Conservation (phyloP, 2,888 invertebrate genomes). For the Unio pictorum region DNA sequence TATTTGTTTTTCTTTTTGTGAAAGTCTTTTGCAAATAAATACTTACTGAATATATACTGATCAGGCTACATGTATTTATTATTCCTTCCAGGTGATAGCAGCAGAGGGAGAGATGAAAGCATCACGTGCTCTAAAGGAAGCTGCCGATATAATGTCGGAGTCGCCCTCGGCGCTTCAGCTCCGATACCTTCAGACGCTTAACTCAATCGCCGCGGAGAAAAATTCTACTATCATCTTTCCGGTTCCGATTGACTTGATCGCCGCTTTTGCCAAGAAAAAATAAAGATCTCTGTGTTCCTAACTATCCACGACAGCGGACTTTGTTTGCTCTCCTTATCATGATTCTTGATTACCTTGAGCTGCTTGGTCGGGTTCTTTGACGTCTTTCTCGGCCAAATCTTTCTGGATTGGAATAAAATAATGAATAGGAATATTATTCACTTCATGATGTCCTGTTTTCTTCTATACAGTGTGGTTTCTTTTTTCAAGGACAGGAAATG, state of each 20-base stretch:
- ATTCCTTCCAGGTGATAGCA: conserved; percentile 71
- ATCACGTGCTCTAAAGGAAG: conserved; percentile 87
- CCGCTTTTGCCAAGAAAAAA: conserved; percentile 3
- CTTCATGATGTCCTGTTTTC: too few relatives aligned
- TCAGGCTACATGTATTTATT: not conserved
- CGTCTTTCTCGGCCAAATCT: too few relatives aligned
- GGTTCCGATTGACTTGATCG: conserved; percentile 59
- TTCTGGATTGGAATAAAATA: too few relatives aligned
- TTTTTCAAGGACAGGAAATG: too few relatives aligned
- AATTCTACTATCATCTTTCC: conserved; percentile 70
- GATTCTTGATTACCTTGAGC: too few relatives aligned
- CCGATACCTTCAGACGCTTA: conserved; percentile 68
- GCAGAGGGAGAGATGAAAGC: conserved; percentile 75
- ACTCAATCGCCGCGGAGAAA: conserved; percentile 65
- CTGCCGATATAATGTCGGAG: conserved; percentile 86
- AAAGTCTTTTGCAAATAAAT: not conserved
- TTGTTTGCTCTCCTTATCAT: too few relatives aligned
- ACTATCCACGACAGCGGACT: too few relatives aligned
- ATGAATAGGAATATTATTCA: too few relatives aligned
- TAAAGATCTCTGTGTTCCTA: too few relatives aligned
- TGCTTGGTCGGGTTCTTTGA: too few relatives aligned
- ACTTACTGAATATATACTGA: not conserved
- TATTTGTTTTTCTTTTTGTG: too few relatives aligned
- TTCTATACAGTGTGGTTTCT: too few relatives aligned
- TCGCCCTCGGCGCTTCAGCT: conserved; percentile 84